Conservation (phyloP, 1,140 invertebrate genomes). For the Drosophila rufa region DNA sequence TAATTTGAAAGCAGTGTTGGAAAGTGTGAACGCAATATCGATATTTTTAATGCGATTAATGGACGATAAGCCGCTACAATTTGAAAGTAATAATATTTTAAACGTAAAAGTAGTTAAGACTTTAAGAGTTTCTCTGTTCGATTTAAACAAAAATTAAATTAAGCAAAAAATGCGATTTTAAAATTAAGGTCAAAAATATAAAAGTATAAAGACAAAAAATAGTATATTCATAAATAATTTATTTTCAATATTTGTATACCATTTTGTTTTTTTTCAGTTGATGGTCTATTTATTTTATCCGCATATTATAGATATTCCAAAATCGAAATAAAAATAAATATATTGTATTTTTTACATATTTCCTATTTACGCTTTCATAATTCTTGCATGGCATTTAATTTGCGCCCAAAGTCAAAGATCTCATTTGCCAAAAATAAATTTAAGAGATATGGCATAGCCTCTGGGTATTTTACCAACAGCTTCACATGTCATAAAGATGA, state of each 20-base stretch:
- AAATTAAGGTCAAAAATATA: neutral
- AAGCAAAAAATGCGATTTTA: too few relatives aligned
- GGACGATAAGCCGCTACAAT: neutral
- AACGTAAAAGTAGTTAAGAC: too few relatives aligned
- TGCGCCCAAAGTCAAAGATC: constrained; percentile 18
- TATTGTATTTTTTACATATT: neutral
- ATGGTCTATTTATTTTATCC: neutral
- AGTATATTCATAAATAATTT: too few relatives aligned
- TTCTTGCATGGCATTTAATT: neutral
- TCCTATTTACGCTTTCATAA: neutral
- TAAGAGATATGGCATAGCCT: constrained; percentile 7
- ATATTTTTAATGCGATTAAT: neutral
- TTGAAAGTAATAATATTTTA: neutral
- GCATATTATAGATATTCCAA: neutral
- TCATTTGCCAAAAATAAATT: constrained; percentile 36
- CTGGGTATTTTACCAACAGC: constrained; percentile 19
- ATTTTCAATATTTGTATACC: too few relatives aligned
- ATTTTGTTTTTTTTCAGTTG: too few relatives aligned
- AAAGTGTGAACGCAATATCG: neutral
- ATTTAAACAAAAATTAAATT: too few relatives aligned
- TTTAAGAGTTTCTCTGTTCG: too few relatives aligned
- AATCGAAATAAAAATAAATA: neutral
- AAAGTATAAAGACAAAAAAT: neutral
- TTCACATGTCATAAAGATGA: constrained; percentile 16
- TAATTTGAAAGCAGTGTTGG: neutral